Evolutionary conservation across 2,797 vertebrate genomes (phyloP).

Genomic region (Myotis myotis): DNA sequence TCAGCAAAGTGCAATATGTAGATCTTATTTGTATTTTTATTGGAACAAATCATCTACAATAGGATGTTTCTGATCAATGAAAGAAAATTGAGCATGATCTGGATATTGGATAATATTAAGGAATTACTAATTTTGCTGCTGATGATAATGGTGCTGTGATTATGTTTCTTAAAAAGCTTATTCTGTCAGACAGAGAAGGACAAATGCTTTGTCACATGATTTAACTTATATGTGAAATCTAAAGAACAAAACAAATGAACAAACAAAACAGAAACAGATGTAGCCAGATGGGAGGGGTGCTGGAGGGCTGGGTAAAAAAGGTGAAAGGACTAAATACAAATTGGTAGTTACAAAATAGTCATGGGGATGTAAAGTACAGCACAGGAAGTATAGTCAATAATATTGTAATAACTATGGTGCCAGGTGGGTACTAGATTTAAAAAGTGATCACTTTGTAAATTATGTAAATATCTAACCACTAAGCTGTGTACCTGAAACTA

Average conservation of each 20-base stretch:
- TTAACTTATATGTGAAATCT: background rate
- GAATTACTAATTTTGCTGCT: background rate
- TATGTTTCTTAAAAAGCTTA: background rate
- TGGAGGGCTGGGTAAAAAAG: background rate
- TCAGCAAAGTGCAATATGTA: background rate
- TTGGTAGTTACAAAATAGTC: background rate
- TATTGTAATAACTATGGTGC: background rate
- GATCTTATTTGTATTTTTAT: background rate
- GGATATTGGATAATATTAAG: background rate
- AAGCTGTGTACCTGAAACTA: background rate
- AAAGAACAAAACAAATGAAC: background rate
- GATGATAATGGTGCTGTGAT: background rate
- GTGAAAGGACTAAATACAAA: background rate
- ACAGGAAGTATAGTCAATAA: background rate
- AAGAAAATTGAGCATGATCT: background rate
- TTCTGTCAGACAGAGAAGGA: background rate
- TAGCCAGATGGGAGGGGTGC: background rate
- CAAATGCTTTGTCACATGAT: background rate
- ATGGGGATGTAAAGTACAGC: background rate
- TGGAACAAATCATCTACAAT: background rate
- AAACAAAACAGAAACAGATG: background rate
- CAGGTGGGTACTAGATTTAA: background rate
- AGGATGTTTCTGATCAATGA: background rate
- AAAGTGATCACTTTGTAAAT: background rate
- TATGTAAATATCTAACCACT: background rate